Evolutionary conservation across 30 jellyfish, hydroid and myxozoan species (phyloP).

Genomic region (Chironex yamaguchii): DNA sequence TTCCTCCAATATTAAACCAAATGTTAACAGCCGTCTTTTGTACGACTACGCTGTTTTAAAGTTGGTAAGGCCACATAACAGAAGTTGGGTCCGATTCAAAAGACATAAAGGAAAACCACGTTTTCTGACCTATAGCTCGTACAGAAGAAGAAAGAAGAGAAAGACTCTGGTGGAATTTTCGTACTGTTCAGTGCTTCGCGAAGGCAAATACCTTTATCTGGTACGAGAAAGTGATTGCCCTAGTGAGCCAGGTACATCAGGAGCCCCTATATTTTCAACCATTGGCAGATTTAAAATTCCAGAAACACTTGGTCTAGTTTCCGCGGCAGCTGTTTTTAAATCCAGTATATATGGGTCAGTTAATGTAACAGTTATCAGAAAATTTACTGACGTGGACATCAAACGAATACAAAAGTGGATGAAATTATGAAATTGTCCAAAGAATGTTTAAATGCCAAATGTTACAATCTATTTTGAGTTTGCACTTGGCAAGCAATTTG

Average conservation of each 20-base stretch:
- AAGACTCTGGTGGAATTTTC: slow-evolving; percentile 2
- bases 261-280: slow-evolving; percentile 65
- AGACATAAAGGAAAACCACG: slow-evolving; percentile 16
- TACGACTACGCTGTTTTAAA: slow-evolving; percentile 66
- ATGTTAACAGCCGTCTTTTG: slow-evolving; percentile 23
- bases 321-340: too few species aligned
- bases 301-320: too few species aligned
- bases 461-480: too few species aligned
- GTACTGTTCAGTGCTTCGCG: slow-evolving; percentile 26
- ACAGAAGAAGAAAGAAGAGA: slow-evolving; percentile 6
- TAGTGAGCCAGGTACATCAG: slow-evolving; percentile 55
- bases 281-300: too few species aligned
- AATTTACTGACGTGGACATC: too few species aligned
- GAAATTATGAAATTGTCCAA: too few species aligned
- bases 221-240: slow-evolving; percentile 60
- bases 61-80: slow-evolving; percentile 56
- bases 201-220: background rate
- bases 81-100: slow-evolving; percentile 36
- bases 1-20: slow-evolving; percentile 45
- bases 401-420: too few species aligned
- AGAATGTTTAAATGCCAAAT: too few species aligned
- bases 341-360: too few species aligned
- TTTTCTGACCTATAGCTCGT: slow-evolving; percentile 23
- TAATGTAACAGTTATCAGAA: too few species aligned
- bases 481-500: too few species aligned